Percentiles rank a stretch among this genome's conserved stretches.
Evolutionary conservation across 2,888 invertebrate genomes (phyloP).

Genomic region (Pediacus dermestoides): DNA sequence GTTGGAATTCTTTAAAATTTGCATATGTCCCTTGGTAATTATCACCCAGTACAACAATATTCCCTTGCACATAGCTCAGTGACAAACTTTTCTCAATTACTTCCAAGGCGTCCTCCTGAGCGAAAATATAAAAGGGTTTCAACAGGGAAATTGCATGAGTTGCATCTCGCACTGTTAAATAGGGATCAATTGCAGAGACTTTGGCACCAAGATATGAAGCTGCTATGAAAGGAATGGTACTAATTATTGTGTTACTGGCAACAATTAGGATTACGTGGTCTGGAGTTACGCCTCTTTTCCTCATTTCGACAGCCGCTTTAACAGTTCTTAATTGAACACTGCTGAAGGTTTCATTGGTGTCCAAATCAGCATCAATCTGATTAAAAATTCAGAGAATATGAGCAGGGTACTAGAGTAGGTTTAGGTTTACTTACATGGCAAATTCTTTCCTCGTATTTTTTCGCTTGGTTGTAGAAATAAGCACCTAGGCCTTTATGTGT

Average conservation of each 20-base stretch:
- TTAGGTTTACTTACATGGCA: constrained; percentile 37
- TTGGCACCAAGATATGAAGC: constrained; percentile 49
- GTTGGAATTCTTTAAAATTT: constrained; percentile 17
- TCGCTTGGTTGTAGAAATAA: constrained; percentile 28
- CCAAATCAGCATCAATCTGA: constrained; percentile 19
- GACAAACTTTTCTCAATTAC: constrained; percentile 24
- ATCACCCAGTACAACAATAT: constrained; percentile 31
- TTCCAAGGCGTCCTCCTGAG: constrained; percentile 23
- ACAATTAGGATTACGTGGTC: constrained; percentile 52
- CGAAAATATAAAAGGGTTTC: constrained; percentile 33
- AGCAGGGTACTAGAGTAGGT: no score
- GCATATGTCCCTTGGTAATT: constrained; percentile 23
- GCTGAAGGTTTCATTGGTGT: constrained; percentile 15
- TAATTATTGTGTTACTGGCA: constrained; percentile 50
- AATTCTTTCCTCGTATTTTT: constrained; percentile 23
- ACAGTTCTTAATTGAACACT: constrained; percentile 41
- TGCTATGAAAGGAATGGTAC: constrained; percentile 51
- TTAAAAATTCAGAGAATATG: no score
- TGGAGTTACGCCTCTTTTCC: constrained; percentile 42
- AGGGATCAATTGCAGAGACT: constrained; percentile 36
- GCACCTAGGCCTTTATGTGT: constrained; percentile 31
- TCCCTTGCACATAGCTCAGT: constrained; percentile 19
- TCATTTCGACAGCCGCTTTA: constrained; percentile 48
- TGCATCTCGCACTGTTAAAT: constrained; percentile 27
- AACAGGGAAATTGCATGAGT: constrained; percentile 30